Evolutionary conservation across 1,140 invertebrate species (phyloP).

Genomic region (Ridgeia piscesae): DNA sequence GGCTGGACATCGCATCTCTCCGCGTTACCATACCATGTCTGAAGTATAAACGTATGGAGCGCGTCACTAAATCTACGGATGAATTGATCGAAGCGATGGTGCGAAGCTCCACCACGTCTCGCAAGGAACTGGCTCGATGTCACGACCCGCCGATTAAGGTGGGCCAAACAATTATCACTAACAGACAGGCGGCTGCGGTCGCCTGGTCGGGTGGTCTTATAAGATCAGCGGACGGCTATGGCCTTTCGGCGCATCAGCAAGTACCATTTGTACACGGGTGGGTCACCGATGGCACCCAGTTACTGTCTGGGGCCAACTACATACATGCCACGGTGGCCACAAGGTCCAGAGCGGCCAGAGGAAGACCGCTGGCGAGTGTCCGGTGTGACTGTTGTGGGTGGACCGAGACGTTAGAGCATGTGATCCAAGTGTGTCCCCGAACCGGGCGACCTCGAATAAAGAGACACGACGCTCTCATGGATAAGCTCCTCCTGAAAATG

Average conservation of each 20-base stretch:
- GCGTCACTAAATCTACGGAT: no score
- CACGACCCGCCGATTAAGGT: conserved; percentile 48
- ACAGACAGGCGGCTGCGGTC: no score
- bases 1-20: no score
- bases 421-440: not conserved
- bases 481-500: not conserved
- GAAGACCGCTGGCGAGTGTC: not conserved
- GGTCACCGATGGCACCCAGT: not conserved
- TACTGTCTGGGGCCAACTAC: not conserved
- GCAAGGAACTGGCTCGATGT: no score
- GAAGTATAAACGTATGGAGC: no score
- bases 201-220: not conserved
- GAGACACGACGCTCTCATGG: not conserved
- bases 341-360: not conserved
- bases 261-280: not conserved
- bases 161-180: not conserved
- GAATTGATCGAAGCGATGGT: no score
- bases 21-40: no score
- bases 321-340: not conserved
- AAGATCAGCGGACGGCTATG: not conserved
- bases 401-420: not conserved
- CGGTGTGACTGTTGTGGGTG: not conserved
- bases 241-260: not conserved
- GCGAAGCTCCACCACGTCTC: no score
- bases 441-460: not conserved